Percentiles rank a stretch among this genome's conserved stretches.
Conservation (phyloP, 2,113 vertebrate genomes). For the Garra rufa region DNA sequence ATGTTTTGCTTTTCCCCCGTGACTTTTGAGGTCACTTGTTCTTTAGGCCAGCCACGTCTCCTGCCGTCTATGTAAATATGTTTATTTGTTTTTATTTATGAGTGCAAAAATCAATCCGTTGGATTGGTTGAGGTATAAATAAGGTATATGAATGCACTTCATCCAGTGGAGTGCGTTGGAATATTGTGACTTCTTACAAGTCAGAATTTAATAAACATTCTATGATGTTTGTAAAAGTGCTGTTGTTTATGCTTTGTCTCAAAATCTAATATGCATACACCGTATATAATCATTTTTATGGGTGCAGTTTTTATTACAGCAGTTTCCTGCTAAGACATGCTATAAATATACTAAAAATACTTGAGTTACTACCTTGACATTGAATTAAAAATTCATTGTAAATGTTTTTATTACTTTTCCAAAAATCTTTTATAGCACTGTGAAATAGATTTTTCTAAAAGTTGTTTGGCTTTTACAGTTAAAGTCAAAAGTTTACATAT, state of each 20-base stretch:
- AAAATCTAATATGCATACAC: not conserved
- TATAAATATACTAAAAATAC: no score
- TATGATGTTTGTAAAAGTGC: conserved; percentile 74
- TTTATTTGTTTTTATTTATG: conserved; percentile 94
- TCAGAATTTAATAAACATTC: conserved; percentile 99
- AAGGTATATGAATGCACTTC: conserved; percentile 84
- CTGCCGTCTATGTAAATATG: conserved; percentile 79
- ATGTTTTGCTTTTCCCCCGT: conserved; percentile 18
- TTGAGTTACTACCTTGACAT: not conserved
- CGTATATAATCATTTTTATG: not conserved
- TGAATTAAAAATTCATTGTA: not conserved
- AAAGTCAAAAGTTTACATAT: no score
- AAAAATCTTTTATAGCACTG: not conserved
- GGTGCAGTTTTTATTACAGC: not conserved
- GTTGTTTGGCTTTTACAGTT: not conserved
- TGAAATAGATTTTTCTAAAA: not conserved
- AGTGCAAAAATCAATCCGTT: conserved; percentile 92
- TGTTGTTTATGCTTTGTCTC: no score
- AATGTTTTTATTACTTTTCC: not conserved
- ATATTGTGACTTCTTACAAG: conserved; percentile 99
- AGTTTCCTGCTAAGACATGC: not conserved
- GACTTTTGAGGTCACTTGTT: conserved; percentile 38
- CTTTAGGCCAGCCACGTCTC: conserved; percentile 62
- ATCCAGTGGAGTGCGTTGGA: conserved; percentile 83
- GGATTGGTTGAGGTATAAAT: conserved; percentile 87